These are phyloP conservation scores for Drosophila mimica DNA, from an alignment of 2,888 invertebrate genomes.

Conservation along the genomic window DNA sequence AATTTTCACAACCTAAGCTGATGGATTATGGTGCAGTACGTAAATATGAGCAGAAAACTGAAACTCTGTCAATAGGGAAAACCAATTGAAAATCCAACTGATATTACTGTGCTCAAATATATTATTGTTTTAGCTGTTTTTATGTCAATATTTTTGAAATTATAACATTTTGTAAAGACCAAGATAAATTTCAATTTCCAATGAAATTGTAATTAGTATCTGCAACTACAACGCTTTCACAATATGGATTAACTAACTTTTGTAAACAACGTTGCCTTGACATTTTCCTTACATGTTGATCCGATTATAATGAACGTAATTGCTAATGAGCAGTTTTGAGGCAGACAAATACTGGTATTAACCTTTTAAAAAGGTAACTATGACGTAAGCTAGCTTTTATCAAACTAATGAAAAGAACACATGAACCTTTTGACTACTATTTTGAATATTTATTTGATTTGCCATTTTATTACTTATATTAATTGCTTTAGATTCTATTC, in stretches of 20 bases:
- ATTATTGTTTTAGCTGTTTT: background rate
- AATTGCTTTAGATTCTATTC: background rate
- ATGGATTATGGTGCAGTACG: constrained; percentile 8
- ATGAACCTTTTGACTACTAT: background rate
- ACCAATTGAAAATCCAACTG: background rate
- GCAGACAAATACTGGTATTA: background rate
- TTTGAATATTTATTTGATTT: background rate
- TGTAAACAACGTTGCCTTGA: background rate
- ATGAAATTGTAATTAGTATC: background rate
- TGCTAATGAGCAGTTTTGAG: background rate
- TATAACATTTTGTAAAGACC: background rate
- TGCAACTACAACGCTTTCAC: background rate
- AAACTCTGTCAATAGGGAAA: background rate
- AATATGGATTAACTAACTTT: constrained; percentile 10
- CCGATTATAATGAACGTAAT: background rate
- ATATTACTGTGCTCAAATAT: background rate
- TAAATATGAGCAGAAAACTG: constrained; percentile 3
- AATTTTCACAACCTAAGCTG: constrained; percentile 37
- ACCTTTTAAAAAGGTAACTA: background rate
- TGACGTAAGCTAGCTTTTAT: no score
- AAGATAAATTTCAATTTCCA: background rate
- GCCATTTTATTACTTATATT: background rate
- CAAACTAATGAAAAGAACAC: background rate
- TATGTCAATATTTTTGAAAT: background rate
- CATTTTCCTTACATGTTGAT: background rate